phyloP scores from a whole-genome alignment of 2,797 vertebrate genomes.

The Lepus oiostolus region DNA sequence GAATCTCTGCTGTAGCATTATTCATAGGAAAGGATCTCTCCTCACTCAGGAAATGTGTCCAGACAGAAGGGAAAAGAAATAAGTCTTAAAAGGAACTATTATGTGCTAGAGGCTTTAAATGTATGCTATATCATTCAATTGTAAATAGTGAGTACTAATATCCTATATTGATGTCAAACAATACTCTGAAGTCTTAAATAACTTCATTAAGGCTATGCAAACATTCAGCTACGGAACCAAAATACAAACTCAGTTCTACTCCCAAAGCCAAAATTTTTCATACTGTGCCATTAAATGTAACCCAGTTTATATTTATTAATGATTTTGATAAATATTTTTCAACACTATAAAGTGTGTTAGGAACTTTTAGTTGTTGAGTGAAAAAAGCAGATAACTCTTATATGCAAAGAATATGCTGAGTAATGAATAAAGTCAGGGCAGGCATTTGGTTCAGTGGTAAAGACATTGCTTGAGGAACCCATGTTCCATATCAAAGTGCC shows the following conservation, averaged over 20 bases:
- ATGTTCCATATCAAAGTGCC: too few relatives aligned
- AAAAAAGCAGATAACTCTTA: neutral
- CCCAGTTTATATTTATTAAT: constrained; percentile 35
- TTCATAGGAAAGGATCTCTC: neutral
- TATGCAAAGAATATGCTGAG: neutral
- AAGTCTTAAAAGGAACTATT: constrained; percentile 3
- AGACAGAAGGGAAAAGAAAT: neutral
- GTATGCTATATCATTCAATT: neutral
- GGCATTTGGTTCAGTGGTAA: too few relatives aligned
- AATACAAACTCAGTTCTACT: constrained; percentile 8
- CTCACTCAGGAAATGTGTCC: neutral
- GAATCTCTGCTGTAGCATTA: neutral
- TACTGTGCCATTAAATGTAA: constrained; percentile 14
- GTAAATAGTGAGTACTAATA: constrained; percentile 7
- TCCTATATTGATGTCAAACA: neutral
- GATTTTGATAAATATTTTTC: constrained; percentile 47
- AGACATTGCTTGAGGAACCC: too few relatives aligned
- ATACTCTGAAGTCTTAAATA: constrained; percentile 57
- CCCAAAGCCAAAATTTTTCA: constrained; percentile 14
- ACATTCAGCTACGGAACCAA: constrained; percentile 15
- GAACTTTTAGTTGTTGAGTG: neutral
- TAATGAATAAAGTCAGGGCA: neutral
- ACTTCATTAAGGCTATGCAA: constrained; percentile 19
- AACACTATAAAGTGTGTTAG: neutral
- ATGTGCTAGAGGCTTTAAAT: neutral